Conservation (phyloP, 2,797 vertebrate genomes). For the Ispidina lecontei region DNA sequence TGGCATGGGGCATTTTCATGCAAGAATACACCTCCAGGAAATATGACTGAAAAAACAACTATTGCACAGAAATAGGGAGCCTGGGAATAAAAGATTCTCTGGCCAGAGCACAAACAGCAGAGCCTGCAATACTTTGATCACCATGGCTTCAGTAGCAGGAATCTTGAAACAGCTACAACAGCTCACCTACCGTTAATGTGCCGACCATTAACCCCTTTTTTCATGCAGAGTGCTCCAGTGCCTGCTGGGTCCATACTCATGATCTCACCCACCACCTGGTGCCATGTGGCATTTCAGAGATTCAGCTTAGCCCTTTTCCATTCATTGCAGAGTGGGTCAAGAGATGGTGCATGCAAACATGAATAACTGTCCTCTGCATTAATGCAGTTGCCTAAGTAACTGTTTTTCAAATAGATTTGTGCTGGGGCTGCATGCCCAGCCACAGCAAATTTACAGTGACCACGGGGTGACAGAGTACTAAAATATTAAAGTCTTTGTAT, state of each 20-base stretch:
- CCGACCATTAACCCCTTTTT: background rate
- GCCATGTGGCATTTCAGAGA: background rate
- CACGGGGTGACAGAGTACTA: conserved; percentile 5
- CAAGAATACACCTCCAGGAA: background rate
- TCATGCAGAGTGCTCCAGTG: background rate
- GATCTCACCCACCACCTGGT: rapidly evolving
- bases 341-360: background rate
- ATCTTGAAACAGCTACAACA: background rate
- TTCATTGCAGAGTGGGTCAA: background rate
- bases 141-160: background rate
- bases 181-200: background rate
- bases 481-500: conserved; percentile 34
- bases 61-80: background rate
- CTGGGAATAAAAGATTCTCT: background rate
- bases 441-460: conserved; percentile 15
- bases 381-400: conserved; percentile 7
- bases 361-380: background rate
- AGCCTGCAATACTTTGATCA: background rate
- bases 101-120: background rate
- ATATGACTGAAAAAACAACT: background rate
- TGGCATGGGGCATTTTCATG: background rate
- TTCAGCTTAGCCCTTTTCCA: background rate
- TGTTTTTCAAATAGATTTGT: conserved; percentile 2
- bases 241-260: rapidly evolving
- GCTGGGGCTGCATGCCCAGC: background rate